Conservation (phyloP, 2,888 invertebrate genomes). For the Oscheius myriophilus region DNA sequence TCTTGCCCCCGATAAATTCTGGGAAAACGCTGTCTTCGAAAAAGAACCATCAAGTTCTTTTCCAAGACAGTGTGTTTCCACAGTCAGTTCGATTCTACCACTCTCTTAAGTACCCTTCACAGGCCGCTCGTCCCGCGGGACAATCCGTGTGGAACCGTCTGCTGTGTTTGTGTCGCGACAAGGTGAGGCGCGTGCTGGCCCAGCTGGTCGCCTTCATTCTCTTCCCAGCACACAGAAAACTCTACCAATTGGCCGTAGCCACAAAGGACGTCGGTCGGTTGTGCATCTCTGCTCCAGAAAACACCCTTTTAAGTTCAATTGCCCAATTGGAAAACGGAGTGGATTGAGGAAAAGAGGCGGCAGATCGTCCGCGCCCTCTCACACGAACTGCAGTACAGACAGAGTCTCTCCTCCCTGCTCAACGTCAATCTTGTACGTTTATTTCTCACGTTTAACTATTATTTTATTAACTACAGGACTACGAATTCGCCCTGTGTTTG, state of each 20-base stretch:
- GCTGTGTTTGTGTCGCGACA: slow-evolving; percentile 42
- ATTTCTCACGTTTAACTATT: not conserved
- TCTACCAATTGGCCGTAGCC: slow-evolving; percentile 21
- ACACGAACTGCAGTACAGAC: slow-evolving; percentile 37
- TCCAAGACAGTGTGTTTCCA: no score
- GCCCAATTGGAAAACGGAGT: slow-evolving; percentile 28
- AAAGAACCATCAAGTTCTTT: no score
- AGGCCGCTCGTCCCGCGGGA: slow-evolving; percentile 7
- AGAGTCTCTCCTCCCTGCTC: slow-evolving; percentile 36
- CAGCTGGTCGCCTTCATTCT: slow-evolving; percentile 64
- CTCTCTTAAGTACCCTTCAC: not conserved
- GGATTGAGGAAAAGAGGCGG: slow-evolving; percentile 38
- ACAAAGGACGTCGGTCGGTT: not conserved
- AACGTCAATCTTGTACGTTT: slow-evolving; percentile 41
- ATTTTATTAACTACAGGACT: slow-evolving; percentile 41
- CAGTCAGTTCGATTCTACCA: no score
- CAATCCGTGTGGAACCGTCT: slow-evolving; percentile 48
- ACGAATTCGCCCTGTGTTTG: slow-evolving; percentile 62
- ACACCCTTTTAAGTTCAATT: slow-evolving; percentile 3
- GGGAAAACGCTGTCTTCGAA: no score
- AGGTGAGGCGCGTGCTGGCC: slow-evolving; percentile 52
- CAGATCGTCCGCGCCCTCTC: slow-evolving; percentile 36
- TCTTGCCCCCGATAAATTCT: no score
- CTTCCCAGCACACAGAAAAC: slow-evolving; percentile 54
- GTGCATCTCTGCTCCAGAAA: not conserved